Percentiles rank a stretch among this genome's conserved stretches.
Evolutionary conservation across 2,113 vertebrate species (phyloP).

Genomic region (Orientallactaga bullata): DNA sequence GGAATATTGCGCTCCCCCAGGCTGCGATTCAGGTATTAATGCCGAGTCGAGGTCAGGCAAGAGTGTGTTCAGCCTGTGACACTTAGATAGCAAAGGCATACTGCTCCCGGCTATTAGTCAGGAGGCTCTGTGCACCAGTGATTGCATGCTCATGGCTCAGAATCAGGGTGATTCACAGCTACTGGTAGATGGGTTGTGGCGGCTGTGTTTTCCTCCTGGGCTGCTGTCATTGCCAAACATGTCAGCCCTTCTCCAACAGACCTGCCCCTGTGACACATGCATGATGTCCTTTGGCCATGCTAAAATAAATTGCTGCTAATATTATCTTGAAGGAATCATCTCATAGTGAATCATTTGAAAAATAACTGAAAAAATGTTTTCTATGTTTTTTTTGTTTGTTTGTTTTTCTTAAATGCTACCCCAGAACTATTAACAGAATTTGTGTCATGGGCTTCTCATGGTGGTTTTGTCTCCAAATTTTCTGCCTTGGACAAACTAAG

Average conservation of each 20-base stretch:
- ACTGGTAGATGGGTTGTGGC: neutral
- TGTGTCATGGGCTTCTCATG: neutral
- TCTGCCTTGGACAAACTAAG: neutral
- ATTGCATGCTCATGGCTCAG: slow-evolving; percentile 63
- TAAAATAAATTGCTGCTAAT: slow-evolving; percentile 1
- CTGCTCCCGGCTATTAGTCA: slow-evolving; percentile 70
- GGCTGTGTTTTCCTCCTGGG: slow-evolving; percentile 15
- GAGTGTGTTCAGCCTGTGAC: slow-evolving; percentile 70
- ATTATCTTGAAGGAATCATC: neutral
- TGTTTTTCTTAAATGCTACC: slow-evolving; percentile 10
- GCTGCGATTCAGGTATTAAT: slow-evolving; percentile 76
- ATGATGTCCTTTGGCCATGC: neutral
- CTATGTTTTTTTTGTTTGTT: neutral
- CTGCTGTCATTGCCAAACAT: slow-evolving; percentile 41
- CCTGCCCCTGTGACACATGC: neutral
- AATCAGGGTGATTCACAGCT: slow-evolving; percentile 58
- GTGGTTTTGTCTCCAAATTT: neutral
- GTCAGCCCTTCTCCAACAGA: slow-evolving; percentile 44
- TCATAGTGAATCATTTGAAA: slow-evolving; percentile 37
- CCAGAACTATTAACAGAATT: neutral
- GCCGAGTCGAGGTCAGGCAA: slow-evolving; percentile 61
- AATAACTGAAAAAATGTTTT: slow-evolving; percentile 7
- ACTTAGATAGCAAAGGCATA: slow-evolving; percentile 77
- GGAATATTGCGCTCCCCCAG: slow-evolving; percentile 71
- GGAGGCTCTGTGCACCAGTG: slow-evolving; percentile 63